Evolutionary conservation across 2,888 invertebrate genomes (phyloP).

Genomic region (Biston stratarius): DNA sequence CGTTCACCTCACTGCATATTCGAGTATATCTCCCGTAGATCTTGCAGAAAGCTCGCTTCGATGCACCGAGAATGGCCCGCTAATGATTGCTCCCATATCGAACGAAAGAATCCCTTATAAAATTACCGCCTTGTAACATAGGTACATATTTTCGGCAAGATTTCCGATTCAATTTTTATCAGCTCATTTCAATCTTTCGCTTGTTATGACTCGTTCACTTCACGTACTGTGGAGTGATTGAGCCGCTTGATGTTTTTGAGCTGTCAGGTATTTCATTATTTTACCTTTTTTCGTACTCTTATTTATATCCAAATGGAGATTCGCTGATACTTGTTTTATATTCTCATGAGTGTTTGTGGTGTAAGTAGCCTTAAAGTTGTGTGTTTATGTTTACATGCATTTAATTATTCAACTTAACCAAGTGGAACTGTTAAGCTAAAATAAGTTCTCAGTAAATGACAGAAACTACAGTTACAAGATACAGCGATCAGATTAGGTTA

Average conservation of each 20-base stretch:
- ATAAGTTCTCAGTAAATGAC: background rate
- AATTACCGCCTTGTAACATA: conserved; percentile 81
- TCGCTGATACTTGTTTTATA: conserved; percentile 50
- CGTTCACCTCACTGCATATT: conserved; percentile 67
- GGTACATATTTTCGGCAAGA: conserved; percentile 82
- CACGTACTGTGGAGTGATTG: conserved; percentile 70
- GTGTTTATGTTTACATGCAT: background rate
- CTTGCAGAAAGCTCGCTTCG: conserved; percentile 71
- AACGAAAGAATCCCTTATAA: conserved; percentile 79
- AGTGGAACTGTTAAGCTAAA: conserved; percentile 10
- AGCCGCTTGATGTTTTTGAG: conserved; percentile 67
- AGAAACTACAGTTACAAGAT: conserved; percentile 8
- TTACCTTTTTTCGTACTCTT: conserved; percentile 59
- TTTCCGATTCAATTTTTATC: conserved; percentile 81
- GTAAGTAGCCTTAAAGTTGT: background rate
- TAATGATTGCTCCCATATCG: conserved; percentile 84
- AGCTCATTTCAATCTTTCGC: conserved; percentile 82
- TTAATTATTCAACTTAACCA: conserved; percentile 2
- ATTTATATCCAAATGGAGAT: conserved; percentile 66
- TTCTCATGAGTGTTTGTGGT: conserved; percentile 34
- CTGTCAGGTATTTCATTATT: conserved; percentile 60
- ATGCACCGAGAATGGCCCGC: conserved; percentile 63
- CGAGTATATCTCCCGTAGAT: conserved; percentile 76
- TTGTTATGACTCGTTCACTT: conserved; percentile 78
- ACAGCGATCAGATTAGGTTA: conserved; percentile 8